These are phyloP conservation scores for Xiphorhynchus elegans DNA, from an alignment of 2,113 vertebrate genomes.

Conservation along the genomic window DNA sequence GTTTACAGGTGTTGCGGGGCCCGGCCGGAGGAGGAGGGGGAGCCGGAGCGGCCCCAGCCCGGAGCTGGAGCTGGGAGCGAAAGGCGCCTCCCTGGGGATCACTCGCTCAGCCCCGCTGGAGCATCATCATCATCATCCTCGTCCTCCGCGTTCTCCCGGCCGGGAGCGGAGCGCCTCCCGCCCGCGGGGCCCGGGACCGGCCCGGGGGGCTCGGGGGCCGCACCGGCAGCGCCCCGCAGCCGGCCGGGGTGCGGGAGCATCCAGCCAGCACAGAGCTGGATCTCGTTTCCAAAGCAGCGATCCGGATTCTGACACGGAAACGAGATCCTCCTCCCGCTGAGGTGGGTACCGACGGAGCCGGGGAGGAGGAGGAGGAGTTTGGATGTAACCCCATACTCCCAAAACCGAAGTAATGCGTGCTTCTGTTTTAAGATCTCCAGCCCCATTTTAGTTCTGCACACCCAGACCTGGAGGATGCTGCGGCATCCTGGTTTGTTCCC, in stretches of 20 bases:
- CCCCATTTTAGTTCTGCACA: neutral
- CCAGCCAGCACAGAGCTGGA: rapidly evolving
- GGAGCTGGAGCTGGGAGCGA: neutral
- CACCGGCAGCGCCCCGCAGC: neutral
- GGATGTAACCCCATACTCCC: neutral
- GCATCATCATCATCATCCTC: neutral
- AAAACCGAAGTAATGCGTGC: neutral
- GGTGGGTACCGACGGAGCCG: neutral
- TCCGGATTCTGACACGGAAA: neutral
- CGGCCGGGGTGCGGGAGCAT: neutral
- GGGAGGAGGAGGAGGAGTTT: slow-evolving; percentile 8
- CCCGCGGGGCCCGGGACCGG: neutral
- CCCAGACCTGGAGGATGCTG: neutral
- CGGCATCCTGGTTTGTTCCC: neutral
- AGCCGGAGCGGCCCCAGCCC: neutral
- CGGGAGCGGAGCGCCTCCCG: neutral
- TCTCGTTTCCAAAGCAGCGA: rapidly evolving
- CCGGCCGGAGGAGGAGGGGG: neutral
- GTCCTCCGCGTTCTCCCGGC: neutral
- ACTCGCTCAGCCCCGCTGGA: neutral
- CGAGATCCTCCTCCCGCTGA: neutral
- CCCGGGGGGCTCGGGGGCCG: neutral
- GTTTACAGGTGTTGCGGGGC: neutral
- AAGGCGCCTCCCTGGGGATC: neutral
- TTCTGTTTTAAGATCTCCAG: neutral